Conservation (phyloP, 2,888 invertebrate species). For the Drosophila austrosaltans region DNA sequence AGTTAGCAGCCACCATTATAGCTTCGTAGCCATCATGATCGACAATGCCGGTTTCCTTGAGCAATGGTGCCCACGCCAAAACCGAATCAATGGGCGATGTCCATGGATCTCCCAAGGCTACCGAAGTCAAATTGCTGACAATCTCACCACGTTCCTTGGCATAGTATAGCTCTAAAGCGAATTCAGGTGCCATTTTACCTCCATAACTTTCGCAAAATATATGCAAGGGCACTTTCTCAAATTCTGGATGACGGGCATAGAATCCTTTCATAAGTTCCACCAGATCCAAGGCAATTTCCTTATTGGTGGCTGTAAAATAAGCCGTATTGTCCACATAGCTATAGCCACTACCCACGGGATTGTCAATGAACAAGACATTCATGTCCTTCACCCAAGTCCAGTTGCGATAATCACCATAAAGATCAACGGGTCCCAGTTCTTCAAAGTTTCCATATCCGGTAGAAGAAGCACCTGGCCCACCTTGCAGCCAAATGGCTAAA, state of each 20-base stretch:
- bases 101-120: constrained; percentile 95
- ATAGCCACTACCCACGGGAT: constrained; percentile 94
- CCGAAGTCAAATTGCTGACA: constrained; percentile 89
- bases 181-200: constrained; percentile 96
- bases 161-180: constrained; percentile 86
- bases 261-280: constrained; percentile 89
- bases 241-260: constrained; percentile 87
- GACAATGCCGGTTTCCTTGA: constrained; percentile 89
- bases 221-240: constrained; percentile 89
- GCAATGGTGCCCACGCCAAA: constrained; percentile 91
- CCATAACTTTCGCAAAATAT: constrained; percentile 96
- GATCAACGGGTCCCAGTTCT: constrained; percentile 90
- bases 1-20: constrained; percentile 86
- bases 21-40: constrained; percentile 87
- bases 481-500: constrained; percentile 93
- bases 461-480: constrained; percentile 92
- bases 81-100: constrained; percentile 94
- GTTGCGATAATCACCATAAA: constrained; percentile 87
- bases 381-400: constrained; percentile 91
- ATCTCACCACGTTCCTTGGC: constrained; percentile 87
- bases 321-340: constrained; percentile 88
- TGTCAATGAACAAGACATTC: constrained; percentile 94
- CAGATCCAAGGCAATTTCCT: constrained; percentile 90
- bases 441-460: constrained; percentile 93
- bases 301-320: constrained; percentile 85